These are phyloP conservation scores for Limosa lapponica DNA, from an alignment of 2,797 vertebrate genomes.

Conservation along the genomic window DNA sequence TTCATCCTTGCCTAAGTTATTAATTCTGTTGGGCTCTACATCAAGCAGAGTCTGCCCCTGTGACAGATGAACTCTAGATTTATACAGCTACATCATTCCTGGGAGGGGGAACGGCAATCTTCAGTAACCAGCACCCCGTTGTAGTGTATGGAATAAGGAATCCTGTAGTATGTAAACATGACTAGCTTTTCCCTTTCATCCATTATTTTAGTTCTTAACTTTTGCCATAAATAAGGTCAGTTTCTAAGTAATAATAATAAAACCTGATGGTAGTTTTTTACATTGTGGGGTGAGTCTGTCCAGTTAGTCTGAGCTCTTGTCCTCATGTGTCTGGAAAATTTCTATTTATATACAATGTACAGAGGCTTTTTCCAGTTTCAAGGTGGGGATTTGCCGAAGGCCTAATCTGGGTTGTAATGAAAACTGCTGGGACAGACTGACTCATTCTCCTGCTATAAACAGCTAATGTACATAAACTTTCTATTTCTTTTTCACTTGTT, in stretches of 20 bases:
- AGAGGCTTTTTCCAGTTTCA: conserved; percentile 30
- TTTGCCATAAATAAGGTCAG: background rate
- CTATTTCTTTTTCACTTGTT: conserved; percentile 1
- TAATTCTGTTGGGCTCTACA: background rate
- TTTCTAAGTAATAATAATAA: background rate
- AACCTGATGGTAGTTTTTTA: background rate
- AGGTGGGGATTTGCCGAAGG: conserved; percentile 30
- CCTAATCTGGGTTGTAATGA: background rate
- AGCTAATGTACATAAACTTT: background rate
- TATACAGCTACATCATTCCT: background rate
- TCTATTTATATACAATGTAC: background rate
- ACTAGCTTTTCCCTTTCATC: background rate
- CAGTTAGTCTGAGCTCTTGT: background rate
- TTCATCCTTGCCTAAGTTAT: background rate
- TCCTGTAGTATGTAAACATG: background rate
- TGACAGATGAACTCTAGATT: background rate
- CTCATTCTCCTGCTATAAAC: conserved; percentile 1
- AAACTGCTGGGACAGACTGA: background rate
- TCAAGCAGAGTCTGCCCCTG: background rate
- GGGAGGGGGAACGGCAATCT: background rate
- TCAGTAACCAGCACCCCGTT: background rate
- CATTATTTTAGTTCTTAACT: background rate
- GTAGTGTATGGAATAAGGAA: background rate
- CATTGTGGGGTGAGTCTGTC: background rate
- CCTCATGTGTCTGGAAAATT: conserved; percentile 19